Base-by-base conservation (phyloP, 2,888 invertebrate species). In the Oscheius sp. region DNA sequence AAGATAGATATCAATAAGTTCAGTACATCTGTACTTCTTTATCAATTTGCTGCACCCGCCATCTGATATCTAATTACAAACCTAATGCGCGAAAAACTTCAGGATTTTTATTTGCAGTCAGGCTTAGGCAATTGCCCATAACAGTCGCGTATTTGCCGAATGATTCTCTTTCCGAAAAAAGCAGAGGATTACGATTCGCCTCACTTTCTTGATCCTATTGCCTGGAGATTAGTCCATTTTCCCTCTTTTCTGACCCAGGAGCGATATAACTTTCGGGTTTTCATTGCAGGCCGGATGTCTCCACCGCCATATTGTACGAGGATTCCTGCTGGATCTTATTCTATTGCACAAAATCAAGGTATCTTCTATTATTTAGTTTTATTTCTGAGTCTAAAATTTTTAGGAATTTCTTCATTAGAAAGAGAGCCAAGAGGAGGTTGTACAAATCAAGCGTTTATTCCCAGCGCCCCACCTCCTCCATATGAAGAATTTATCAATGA, bases 221-320 rank as follows among this genome's bases (percentile, higher is more conserved):
- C n/a, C n/a, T n/a, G n/a, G n/a, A 34, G 55, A 3, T 34, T 55
- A 17, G 55, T 48, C 48, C 48, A 48, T 23, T 48, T 48, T 48
- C 55, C 12, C 33, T 17, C 17, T n/a, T 10, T 34, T 55, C 23
- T 6, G 12, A 33, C 20, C 12, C 34, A n/a, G 5, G 15, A 6
- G 1, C 55, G n/a, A n/a, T 34, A 23, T 34, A n/a, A 33, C 34
- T 25, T 23, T 15, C 55, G 37, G 20, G n/a, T 55, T 34, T 15
- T 33, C 17, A 33, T 17, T 1, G 17, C 20, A 33, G 17, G 34
- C 12, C 25, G 31, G 4, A 55, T 55, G 55, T 20, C 55, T 33
- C 33, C n/a, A 31, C 53, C 53, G 23, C 53, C 53, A 10, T 33
- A 53, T 33, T 31, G 53, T 53, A 33, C 53, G 3, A 12, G 33